A percentile compares a stretch with the other conserved stretches of the same genome.
Evolutionary conservation across 2,113 vertebrate genomes (phyloP).

Genomic region (Acanthisitta chloris): DNA sequence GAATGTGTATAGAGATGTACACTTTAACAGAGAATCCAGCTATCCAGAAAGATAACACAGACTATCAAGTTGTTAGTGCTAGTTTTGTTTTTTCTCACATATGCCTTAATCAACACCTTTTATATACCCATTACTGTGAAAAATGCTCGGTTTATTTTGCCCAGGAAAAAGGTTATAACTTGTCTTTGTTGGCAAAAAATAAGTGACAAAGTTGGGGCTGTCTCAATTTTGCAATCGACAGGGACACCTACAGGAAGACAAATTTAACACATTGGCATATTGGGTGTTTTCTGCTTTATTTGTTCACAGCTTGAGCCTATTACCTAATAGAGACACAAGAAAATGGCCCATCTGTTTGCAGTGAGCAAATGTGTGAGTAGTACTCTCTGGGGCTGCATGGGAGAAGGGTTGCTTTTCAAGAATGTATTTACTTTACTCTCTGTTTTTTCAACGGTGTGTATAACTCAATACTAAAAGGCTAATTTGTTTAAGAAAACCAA

Average conservation of each 20-base stretch:
- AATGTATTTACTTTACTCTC: constrained; percentile 58
- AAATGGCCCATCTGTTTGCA: constrained; percentile 69
- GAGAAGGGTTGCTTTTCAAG: constrained; percentile 63
- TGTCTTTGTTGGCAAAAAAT: not conserved
- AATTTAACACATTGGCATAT: constrained; percentile 65
- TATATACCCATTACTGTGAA: not conserved
- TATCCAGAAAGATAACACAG: not conserved
- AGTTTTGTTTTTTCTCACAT: not conserved
- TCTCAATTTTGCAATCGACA: constrained; percentile 36
- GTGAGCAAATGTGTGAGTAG: constrained; percentile 60
- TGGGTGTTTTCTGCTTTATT: constrained; percentile 70
- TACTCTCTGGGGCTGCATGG: constrained; percentile 45
- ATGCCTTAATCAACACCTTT: not conserved
- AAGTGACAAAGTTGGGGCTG: not conserved
- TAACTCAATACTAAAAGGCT: constrained; percentile 64
- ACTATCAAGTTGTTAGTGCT: not conserved
- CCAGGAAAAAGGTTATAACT: not conserved
- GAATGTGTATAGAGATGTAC: not conserved
- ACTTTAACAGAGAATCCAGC: not conserved
- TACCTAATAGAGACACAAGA: constrained; percentile 70
- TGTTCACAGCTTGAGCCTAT: constrained; percentile 70
- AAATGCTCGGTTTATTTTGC: not conserved
- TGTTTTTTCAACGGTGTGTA: constrained; percentile 67
- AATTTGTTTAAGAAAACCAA: constrained; percentile 69
- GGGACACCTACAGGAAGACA: constrained; percentile 63